Percentiles rank a stretch among this genome's conserved stretches.
These are phyloP conservation scores for pig (Sus scrofa) DNA, from an alignment of 2,113 vertebrate species.

Conservation along the genomic window T2T-Sscrofa CM000830.6:35015501-35016000, in stretches of 20 bases:
- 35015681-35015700: neutral
- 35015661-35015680: neutral
- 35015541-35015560: slow-evolving; percentile 39
- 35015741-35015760: slow-evolving; percentile 17
- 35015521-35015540: slow-evolving; percentile 30
- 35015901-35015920: slow-evolving; percentile 64
- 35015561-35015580: slow-evolving; percentile 30
- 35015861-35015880: slow-evolving; percentile 55
- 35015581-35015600: neutral
- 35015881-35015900: slow-evolving; percentile 62
- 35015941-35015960: slow-evolving; percentile 60
- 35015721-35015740: neutral
- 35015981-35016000: slow-evolving; percentile 58
- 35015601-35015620: neutral
- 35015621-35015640: neutral
- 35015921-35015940: slow-evolving; percentile 47
- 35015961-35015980: slow-evolving; percentile 65
- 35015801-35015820: slow-evolving; percentile 56
- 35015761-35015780: neutral
- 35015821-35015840: slow-evolving; percentile 53
- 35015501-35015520: neutral
- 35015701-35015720: neutral
- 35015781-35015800: slow-evolving; percentile 58
- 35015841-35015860: neutral
- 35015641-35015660: neutral